Evolutionary conservation across 2,113 vertebrate species (phyloP), one percentile per base, ranked within the genome.

Genomic region (Saiga tatarica): DNA sequence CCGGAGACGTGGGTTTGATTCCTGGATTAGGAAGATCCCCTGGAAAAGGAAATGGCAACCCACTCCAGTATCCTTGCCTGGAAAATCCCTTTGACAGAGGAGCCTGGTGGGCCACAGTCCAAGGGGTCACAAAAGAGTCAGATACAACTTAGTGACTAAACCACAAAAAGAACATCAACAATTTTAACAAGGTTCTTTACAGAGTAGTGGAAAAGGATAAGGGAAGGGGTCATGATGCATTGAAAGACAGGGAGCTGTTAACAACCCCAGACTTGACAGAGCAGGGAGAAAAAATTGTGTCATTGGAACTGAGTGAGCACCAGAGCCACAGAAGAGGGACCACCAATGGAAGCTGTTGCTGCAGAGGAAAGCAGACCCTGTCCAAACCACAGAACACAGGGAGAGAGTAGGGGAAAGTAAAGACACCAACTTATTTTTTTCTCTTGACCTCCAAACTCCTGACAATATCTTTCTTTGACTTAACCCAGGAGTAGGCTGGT

Each of bases 311-410:
- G 9, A 25, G 17, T 23, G 14, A 96, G 42, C 81, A 14, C 25
- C 7, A 36, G 9, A 45, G 47, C 8, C 30, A 0, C 55, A 47
- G 53, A 16, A 52, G 36, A 53, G 83, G 30, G 36, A 45, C 7
- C 13, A 12, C 52, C 11, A 25, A 11, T 1, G 9, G n/a, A 26
- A 95, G 57, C 33, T 30, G 42, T 16, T 42, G 17, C 42, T 30
- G 16, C 6, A 17, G 85, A 79, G 28, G 67, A 84, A 84, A 47
- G 42, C 39, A 67, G 82, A n/a, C n/a, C 33, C 3, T 21, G 33
- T 67, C 33, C 1, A 4, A 52, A 21, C 47, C 23, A 15, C 11
- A 2, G 10, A 17, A 52, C n/a, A 7, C 9, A 0, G 0, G 47
- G 15, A 71, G 3, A 28, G 36, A 45, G 36, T 10, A 52, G 81